Base-by-base conservation (phyloP, 2,888 invertebrate species). In the Spisula solida region DNA sequence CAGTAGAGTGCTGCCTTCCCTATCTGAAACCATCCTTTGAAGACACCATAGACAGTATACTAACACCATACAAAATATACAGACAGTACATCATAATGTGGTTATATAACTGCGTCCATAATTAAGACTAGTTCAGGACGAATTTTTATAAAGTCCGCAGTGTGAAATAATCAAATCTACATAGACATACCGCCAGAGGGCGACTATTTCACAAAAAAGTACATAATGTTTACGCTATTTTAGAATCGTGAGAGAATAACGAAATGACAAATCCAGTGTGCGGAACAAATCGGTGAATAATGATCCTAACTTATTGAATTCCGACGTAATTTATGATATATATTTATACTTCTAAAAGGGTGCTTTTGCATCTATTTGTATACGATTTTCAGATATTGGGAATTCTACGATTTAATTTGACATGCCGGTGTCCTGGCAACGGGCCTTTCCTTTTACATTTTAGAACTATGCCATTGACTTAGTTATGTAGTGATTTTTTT, bases 141-240 rank as follows among this genome's bases (percentile, higher is more conserved):
- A 66, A 25, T 66, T 4, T 20, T 25, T 25, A 25, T 25, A 10
- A 25, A n/a, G 60, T n/a, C 60, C 25, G 12, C n/a, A 10, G 60
- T n/a, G n/a, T 66, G 25, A 5, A 66, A 66, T 66, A 66, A 66
- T 66, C 25, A 66, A 66, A 66, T 66, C 10, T 66, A 66, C 60
- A 66, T 66, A 66, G 10, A 25, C n/a, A 25, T 25, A 66, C 60
- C 12, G 6, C 60, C 0, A 66, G 60, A 66, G 25, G 25, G 25
- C 60, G 60, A 25, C 1, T 25, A 66, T 66, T 51, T 66, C 60
- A 66, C 25, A 0, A n/a, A n/a, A n/a, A 56, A n/a, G 56, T 20
- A 25, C 60, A 25, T 66, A 6, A 25, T 25, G 8, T 5, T 25
- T 12, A 41, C 2, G 41, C 8, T 2, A 10, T 25, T 25, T 66